Evolutionary conservation across 2,888 invertebrate species (phyloP), one percentile per base, ranked within the genome.

Genomic region (Podotricha telesiphe): DNA sequence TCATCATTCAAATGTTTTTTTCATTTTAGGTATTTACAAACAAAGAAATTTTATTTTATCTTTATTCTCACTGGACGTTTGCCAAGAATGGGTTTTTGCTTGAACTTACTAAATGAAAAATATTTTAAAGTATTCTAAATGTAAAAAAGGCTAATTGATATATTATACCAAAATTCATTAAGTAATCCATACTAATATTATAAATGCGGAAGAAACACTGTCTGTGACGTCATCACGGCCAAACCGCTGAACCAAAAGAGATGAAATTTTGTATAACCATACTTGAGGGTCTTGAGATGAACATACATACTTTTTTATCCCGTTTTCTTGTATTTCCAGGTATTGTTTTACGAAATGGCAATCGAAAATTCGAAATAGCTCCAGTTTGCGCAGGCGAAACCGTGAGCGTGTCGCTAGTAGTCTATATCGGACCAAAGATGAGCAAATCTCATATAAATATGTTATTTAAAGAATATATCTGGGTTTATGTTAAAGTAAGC

Each of bases 351-450:
- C 28, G 6, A 28, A 28, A 28, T 28, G 2, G 28, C 28, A n/a
- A n/a, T n/a, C n/a, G n/a, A n/a, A n/a, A 28, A 28, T 28, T 28
- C 3, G 28, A 2, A 4, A 6, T 4, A 28, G 6, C 28, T 28
- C 6, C 28, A 28, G 6, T 28, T 28, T 28, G 6, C 28, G 3
- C 6, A 28, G 28, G 6, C 28, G 28, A 28, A 28, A 6, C 28
- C 28, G 28, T 4, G 28, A 4, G 28, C 2, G 28, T 4, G 28
- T 28, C 28, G 28, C 28, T 28, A 28, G 28, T 73, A 75, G 73
- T 82, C 72, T 80, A 68, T 71, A 79, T 80, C 80, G 73, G 75
- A 79, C 72, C 63, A 70, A 72, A 74, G 50, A 71, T 79, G 78
- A 82, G 79, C 82, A 80, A 78, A 82, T 83, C 77, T 22, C 10